These are phyloP conservation scores for Ormia ochracea DNA, from an alignment of 2,888 invertebrate genomes.

Conservation along the genomic window DNA sequence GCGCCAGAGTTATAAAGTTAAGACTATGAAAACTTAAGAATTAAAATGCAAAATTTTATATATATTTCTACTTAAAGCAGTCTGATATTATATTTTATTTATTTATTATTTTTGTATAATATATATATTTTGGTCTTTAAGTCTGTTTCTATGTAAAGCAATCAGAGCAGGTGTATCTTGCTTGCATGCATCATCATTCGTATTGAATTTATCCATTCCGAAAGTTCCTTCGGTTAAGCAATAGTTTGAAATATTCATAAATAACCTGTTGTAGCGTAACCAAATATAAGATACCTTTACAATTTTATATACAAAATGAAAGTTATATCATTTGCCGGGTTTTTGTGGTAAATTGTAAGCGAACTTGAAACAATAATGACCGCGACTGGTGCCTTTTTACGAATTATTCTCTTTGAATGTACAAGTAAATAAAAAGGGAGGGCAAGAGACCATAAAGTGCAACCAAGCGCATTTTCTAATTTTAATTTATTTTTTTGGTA, in stretches of 20 bases:
- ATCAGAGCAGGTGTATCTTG: no score
- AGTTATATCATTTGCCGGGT: constrained; percentile 1
- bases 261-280: background rate
- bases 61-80: no score
- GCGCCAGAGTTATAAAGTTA: no score
- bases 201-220: no score
- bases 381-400: background rate
- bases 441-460: constrained; percentile 61
- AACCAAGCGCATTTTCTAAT: constrained; percentile 63
- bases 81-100: no score
- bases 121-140: no score
- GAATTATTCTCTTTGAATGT: background rate
- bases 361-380: constrained; percentile 34
- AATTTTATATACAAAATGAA: background rate
- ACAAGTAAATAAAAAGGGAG: constrained; percentile 4
- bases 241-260: background rate
- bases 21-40: no score
- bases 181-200: no score
- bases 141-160: no score
- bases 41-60: no score
- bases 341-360: background rate
- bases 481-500: constrained; percentile 1
- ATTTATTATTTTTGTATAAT: no score
- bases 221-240: no score
- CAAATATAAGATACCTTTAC: background rate